Conservation (phyloP, 2,888 invertebrate species). For the Leucophenga montana region DNA sequence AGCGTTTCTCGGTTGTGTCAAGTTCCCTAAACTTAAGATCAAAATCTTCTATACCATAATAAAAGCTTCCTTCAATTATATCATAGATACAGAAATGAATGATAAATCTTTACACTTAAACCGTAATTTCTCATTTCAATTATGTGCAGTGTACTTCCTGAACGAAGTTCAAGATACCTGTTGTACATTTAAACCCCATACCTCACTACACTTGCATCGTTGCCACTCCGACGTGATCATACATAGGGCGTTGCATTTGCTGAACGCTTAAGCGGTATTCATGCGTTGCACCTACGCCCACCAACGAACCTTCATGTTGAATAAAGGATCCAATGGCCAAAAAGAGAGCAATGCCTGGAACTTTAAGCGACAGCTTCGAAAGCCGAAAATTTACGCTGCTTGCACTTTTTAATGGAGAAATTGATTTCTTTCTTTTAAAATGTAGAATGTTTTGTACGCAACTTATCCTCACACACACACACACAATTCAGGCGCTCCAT, state of each 20-base stretch:
- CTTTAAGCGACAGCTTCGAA: too few relatives aligned
- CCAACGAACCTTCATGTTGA: not conserved
- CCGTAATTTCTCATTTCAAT: too few relatives aligned
- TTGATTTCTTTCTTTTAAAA: conserved; percentile 17
- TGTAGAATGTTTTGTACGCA: conserved; percentile 1
- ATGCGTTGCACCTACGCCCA: conserved; percentile 21
- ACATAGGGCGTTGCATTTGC: not conserved
- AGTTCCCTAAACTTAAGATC: too few relatives aligned
- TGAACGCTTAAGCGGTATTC: not conserved
- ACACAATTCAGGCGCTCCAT: not conserved
- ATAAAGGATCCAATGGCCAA: not conserved
- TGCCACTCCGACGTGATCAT: not conserved
- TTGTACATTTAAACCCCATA: not conserved
- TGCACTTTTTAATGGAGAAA: conserved; percentile 21
- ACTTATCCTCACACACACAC: not conserved
- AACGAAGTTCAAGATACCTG: not conserved
- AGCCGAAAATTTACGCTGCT: conserved; percentile 15
- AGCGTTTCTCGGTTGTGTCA: too few relatives aligned
- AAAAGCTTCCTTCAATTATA: too few relatives aligned
- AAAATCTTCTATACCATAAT: too few relatives aligned
- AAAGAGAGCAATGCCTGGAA: not conserved
- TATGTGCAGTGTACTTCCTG: not conserved
- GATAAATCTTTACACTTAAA: too few relatives aligned
- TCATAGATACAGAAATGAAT: too few relatives aligned
- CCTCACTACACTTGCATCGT: not conserved